Base-by-base conservation (phyloP, 2,797 vertebrate genomes). In the Diglossa cyanea region DNA sequence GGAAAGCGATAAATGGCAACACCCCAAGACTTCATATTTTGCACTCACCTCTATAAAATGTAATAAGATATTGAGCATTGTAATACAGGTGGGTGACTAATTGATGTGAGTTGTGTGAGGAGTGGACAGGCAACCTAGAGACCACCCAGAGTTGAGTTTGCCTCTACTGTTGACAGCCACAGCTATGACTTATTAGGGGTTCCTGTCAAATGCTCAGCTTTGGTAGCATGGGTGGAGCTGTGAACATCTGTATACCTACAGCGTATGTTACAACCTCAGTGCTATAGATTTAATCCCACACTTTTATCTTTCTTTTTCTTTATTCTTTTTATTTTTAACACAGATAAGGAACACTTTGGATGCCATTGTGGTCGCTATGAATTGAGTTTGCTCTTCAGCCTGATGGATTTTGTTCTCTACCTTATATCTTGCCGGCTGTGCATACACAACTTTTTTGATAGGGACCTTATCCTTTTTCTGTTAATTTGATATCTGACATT, bases 401-500 rank as follows among this genome's bases (percentile, higher is more conserved):
- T 58, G 84, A 25, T 51, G 68, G 33, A 71, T 90, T 92, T 94
- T 89, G 48, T 79, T 95, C 54, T 70, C 13, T 78, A 70, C 25
- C 51, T 95, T 85, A 18, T 78, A 35, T 78, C 45, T 92, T 58
- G 17, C 33, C 5, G 50, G 40, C 45, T 88, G n/a, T 71, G 70
- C 33, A 60, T 35, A 26, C 30, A 42, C 33, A 93, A 76, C 80
- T 86, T 86, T 93, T 93, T 86, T 88, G 71, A 74, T 65, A 78
- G 31, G 24, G 10, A 75, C 61, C 84, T 94, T 86, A 91, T 71
- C 35, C 55, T 95, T 88, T 88, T 77, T 81, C 65, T 84, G 76
- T 91, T 93, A 93, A 94, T 96, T 96, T 94, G 79, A 72, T 94
- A 81, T 80, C 81, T 95, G 92, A 91, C 82, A 90, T 93, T 95